Conservation (phyloP, 2,113 vertebrate species). For the Paradoxurus hermaphroditus region DNA sequence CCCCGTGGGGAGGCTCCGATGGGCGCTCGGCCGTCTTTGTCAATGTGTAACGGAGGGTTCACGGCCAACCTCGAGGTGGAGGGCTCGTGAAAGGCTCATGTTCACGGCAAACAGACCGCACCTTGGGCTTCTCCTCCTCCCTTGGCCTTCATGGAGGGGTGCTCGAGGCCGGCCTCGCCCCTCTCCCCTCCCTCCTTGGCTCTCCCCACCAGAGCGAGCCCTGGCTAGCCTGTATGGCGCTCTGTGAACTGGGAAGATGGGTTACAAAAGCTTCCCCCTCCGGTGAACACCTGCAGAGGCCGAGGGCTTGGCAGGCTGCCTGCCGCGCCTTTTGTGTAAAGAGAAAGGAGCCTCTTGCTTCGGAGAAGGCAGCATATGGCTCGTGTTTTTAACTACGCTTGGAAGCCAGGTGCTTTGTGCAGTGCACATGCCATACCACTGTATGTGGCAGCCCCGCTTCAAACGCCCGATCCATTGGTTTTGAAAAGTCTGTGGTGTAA, state of each 20-base stretch:
- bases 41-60: neutral
- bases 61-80: neutral
- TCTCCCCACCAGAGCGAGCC: too few species aligned
- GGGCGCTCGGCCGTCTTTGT: neutral
- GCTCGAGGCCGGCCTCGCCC: too few species aligned
- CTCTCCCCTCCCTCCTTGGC: neutral
- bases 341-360: neutral
- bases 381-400: neutral
- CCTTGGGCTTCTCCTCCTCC: neutral
- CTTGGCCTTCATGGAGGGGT: too few species aligned
- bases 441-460: neutral
- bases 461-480: fast-evolving
- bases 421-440: neutral
- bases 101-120: neutral
- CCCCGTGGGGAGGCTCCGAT: neutral
- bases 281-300: neutral
- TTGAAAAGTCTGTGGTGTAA: neutral
- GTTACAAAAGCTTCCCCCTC: too few species aligned
- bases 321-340: neutral
- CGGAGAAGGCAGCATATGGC: neutral
- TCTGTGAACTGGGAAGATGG: neutral
- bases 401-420: neutral
- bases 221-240: fast-evolving
- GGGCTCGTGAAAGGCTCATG: neutral
- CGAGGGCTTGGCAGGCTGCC: too few species aligned